These are phyloP conservation scores for Penaeus japonicus DNA, from an alignment of 1,140 invertebrate species.

Conservation along the genomic window DNA sequence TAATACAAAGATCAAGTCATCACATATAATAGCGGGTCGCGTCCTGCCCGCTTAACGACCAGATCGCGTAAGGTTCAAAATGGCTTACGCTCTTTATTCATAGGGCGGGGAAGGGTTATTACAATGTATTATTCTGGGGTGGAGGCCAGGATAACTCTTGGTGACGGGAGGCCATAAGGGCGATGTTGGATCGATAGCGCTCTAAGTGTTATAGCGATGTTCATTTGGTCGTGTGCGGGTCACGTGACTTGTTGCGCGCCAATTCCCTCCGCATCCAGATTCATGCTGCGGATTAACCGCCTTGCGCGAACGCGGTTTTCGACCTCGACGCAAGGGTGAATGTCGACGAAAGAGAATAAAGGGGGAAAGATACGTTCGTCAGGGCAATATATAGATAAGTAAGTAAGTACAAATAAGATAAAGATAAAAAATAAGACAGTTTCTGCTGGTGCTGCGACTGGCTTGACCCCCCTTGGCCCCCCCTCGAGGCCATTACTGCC, in stretches of 20 bases:
- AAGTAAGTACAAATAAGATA: too few species aligned
- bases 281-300: not conserved
- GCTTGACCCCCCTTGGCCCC: not conserved
- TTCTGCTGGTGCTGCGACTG: not conserved
- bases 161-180: not conserved
- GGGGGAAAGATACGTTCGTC: too few species aligned
- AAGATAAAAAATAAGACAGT: too few species aligned
- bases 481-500: not conserved
- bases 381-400: too few species aligned
- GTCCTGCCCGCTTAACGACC: too few species aligned
- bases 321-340: not conserved
- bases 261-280: not conserved
- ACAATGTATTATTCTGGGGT: not conserved
- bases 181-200: not conserved
- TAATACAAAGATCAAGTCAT: too few species aligned
- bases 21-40: too few species aligned
- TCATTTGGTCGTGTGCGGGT: slow-evolving; percentile 20
- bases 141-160: not conserved
- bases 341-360: too few species aligned
- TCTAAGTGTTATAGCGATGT: not conserved
- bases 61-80: too few species aligned
- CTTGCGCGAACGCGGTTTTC: not conserved
- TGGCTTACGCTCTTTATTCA: too few species aligned
- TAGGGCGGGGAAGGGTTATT: too few species aligned
- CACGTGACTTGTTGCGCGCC: not conserved